Conservation (phyloP, 2,888 invertebrate genomes). For the Platynereis dumerilii region DNA sequence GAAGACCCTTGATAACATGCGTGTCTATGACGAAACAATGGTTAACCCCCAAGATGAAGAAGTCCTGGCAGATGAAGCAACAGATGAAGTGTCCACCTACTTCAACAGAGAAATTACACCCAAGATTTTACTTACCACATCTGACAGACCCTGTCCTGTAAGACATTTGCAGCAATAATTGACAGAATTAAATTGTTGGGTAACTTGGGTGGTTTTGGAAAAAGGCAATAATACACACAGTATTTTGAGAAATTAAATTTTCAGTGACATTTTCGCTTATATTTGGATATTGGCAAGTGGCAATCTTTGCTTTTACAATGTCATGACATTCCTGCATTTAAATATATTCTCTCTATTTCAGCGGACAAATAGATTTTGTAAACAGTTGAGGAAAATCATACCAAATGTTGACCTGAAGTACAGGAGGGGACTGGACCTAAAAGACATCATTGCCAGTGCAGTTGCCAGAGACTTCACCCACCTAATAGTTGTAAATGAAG, state of each 20-base stretch:
- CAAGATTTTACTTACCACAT: slow-evolving; percentile 94
- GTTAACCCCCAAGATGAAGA: slow-evolving; percentile 75
- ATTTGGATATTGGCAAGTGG: no score
- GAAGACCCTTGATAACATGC: slow-evolving; percentile 89
- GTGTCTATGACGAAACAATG: slow-evolving; percentile 91
- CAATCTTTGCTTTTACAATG: no score
- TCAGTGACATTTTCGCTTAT: no score
- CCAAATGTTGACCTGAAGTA: slow-evolving; percentile 89
- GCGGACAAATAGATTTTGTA: slow-evolving; percentile 90
- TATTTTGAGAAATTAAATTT: no score
- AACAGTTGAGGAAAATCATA: slow-evolving; percentile 87
- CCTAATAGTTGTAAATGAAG: slow-evolving; percentile 78
- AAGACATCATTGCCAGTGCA: slow-evolving; percentile 89
- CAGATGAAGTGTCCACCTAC: slow-evolving; percentile 88
- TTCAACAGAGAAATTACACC: slow-evolving; percentile 86
- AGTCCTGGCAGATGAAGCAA: slow-evolving; percentile 68
- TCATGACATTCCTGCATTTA: no score
- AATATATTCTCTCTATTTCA: slow-evolving; percentile 50
- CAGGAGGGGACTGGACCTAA: slow-evolving; percentile 87
- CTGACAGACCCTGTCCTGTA: slow-evolving; percentile 83
- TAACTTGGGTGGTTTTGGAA: no score
- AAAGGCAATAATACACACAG: no score
- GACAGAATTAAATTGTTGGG: no score
- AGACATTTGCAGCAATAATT: no score
- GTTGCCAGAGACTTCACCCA: slow-evolving; percentile 69